Base-by-base conservation (phyloP, 1,140 invertebrate species). In the Physella acuta region DNA sequence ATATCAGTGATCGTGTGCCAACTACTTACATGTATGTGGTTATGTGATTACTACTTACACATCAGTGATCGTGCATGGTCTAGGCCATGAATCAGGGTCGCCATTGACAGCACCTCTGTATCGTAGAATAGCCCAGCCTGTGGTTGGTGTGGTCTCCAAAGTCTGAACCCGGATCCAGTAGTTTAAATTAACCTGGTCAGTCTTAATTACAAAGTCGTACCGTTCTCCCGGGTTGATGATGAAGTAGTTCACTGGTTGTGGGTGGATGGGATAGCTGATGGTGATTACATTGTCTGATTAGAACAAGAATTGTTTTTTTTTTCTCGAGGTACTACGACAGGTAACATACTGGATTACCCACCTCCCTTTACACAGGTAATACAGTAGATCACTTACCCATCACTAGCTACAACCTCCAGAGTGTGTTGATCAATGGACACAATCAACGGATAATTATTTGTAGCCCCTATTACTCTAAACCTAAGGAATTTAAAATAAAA, bases 101-200 rank as follows among this genome's bases (percentile, higher is more conserved):
- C 63, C 26, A 26, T 31, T n/a, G 1, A 68, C 5, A 16, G 71
- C 63, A 3, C 90, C 90, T 65, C 91, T 88, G 78, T 95, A 96
- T 64, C 90, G 89, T 5, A 95, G 80, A 58, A 95, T 89, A 3
- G 90, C 93, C 17, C 39, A 92, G 66, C 89, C 91, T 70, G 90
- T 36, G 24, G 5, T 24, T 3, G 63, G 53, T 11, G 58, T 33
- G 17, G 62, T 28, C 39, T 73, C 68, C 30, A 72, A 65, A 52
- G 73, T 74, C 17, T 71, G 37, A 16, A 59, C 91, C 87, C 68
- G 51, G 37, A 95, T 91, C 93, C 93, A 95, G 82, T 95, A 96
- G 51, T 87, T 88, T 1, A 91, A n/a, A n/a, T n/a, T 86, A 1
- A 88, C 79, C 72, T 90, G 89, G 77, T 90, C 88, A 26, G 92